Evolutionary conservation across 2,888 invertebrate genomes (phyloP), one percentile per base, ranked within the genome.

Genomic region (Aporophyla nigra): DNA sequence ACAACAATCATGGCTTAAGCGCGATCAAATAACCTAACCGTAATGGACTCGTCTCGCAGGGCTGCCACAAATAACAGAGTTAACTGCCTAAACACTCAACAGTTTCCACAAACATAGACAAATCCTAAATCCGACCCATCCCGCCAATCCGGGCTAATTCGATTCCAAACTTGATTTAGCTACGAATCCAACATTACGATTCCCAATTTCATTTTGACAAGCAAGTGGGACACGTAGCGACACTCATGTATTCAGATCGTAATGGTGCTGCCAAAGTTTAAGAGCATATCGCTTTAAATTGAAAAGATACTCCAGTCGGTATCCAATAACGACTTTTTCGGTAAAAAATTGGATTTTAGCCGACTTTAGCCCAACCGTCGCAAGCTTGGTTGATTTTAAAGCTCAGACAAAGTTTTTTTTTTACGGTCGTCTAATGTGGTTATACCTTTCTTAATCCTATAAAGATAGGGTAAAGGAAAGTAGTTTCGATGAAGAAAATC

Each of bases 151-250:
- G 21, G 70, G 74, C 74, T 67, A 78, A 86, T 86, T 84, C 82
- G 71, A 82, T 86, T 78, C 67, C 71, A 74, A 74, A 83, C 71
- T 78, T 74, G 76, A 80, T 86, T 85, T 70, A n/a, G 76, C 63
- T 63, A 68, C 76, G 70, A 72, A 76, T 75, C 66, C 59, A 56
- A 80, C 63, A 78, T 82, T 84, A 71, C 65, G 76, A 77, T 74
- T 85, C 56, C 78, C 86, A 87, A 86, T 85, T 86, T 76, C 78
- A 71, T 86, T 86, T 84, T 76, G 82, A 82, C 82, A 75, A 61
- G 49, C 66, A 70, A 76, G 76, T 78, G 74, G 72, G 21, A n/a
- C 76, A 75, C 66, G 67, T 77, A 56, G 43, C 53, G 72, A 67
- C 75, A 67, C 71, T 73, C 76, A 65, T 76, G 69, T 67, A 70